Evolutionary conservation across 2,113 vertebrate genomes (phyloP).

Genomic region (Nothocercus julius): DNA sequence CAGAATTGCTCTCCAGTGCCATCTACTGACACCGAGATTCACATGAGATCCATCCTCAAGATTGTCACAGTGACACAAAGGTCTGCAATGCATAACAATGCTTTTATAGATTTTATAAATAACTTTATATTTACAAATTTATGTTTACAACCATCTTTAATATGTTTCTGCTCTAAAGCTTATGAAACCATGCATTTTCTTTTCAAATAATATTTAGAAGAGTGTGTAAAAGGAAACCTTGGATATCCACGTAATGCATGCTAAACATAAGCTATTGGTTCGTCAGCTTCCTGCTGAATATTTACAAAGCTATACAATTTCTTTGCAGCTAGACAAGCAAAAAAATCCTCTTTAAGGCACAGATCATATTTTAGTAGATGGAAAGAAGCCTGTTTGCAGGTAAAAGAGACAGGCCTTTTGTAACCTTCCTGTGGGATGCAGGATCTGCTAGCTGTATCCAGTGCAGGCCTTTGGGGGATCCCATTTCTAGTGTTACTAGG

Average conservation of each 20-base stretch:
- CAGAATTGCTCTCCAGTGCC: background rate
- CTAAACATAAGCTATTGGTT: background rate
- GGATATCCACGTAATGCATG: too few species aligned
- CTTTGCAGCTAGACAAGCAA: background rate
- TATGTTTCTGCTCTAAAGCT: rapidly evolving
- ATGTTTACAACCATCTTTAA: background rate
- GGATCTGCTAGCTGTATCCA: background rate
- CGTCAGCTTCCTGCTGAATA: background rate
- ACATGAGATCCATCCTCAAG: background rate
- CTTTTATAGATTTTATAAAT: background rate
- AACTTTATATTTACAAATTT: background rate
- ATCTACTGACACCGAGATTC: background rate
- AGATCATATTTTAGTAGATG: background rate
- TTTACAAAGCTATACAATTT: background rate
- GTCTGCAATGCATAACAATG: background rate
- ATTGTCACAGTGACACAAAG: too few species aligned
- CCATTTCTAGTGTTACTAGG: background rate
- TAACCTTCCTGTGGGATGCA: background rate
- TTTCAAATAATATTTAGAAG: background rate
- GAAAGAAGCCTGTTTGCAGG: background rate
- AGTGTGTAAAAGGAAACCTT: background rate
- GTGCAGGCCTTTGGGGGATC: background rate
- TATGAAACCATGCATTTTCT: background rate
- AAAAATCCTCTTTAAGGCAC: background rate
- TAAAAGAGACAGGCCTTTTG: background rate